These are phyloP conservation scores for Actinopyga echinites DNA, from an alignment of 53 echinoderm and acorn worm species.

Conservation along the genomic window DNA sequence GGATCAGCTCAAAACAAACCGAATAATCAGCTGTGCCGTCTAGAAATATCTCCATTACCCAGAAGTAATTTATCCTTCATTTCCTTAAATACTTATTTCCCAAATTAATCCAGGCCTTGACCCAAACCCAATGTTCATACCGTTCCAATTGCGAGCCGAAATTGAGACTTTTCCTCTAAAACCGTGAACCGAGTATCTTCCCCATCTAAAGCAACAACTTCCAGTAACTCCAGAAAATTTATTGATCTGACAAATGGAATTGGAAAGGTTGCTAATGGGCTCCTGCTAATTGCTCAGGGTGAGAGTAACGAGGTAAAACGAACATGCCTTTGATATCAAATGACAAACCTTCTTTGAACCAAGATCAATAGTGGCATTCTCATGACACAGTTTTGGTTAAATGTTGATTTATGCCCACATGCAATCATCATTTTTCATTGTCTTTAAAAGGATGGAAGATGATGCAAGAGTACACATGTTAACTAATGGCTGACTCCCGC, in stretches of 20 bases:
- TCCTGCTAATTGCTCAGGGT: slow-evolving; percentile 42
- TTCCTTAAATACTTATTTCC: too few relatives aligned
- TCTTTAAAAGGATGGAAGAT: slow-evolving; percentile 35
- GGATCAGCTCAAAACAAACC: too few relatives aligned
- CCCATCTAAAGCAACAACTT: slow-evolving; percentile 34
- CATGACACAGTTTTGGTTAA: slow-evolving; percentile 36
- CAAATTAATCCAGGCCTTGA: slow-evolving; percentile 20
- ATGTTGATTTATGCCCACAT: slow-evolving; percentile 40
- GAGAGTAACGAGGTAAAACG: slow-evolving; percentile 40
- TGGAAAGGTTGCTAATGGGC: slow-evolving; percentile 45
- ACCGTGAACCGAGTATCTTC: neutral
- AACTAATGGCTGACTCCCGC: neutral
- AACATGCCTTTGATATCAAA: slow-evolving; percentile 42
- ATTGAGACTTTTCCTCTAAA: slow-evolving; percentile 5
- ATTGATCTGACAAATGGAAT: slow-evolving; percentile 47
- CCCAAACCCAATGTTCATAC: neutral
- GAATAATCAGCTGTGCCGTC: too few relatives aligned
- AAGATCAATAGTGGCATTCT: slow-evolving; percentile 32
- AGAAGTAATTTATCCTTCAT: too few relatives aligned
- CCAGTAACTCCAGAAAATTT: slow-evolving; percentile 37
- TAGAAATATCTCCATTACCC: too few relatives aligned
- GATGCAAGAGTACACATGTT: slow-evolving; percentile 28
- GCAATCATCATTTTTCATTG: slow-evolving; percentile 40
- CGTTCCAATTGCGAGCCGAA: slow-evolving; percentile 9
- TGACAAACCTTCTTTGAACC: slow-evolving; percentile 36